Conservation (phyloP, 2,113 vertebrate genomes). For the Psittacus erithacus region DNA sequence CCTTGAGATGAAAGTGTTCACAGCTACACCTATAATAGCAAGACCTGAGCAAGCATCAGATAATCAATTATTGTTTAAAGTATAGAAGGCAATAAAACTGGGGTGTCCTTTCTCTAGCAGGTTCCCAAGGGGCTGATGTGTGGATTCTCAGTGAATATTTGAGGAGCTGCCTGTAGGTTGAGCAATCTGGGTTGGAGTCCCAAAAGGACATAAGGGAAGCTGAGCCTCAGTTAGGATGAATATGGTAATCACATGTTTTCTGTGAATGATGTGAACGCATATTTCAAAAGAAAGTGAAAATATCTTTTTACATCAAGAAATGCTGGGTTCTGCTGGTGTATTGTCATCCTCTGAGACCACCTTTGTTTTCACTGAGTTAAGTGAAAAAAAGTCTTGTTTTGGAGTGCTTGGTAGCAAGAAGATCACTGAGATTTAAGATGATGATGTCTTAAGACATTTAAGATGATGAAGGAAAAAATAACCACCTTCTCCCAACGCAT, state of each 20-base stretch:
- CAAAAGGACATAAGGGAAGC: not conserved
- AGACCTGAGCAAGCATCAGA: not conserved
- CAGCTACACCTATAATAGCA: not conserved
- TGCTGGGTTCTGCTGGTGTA: not conserved
- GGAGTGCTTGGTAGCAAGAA: not conserved
- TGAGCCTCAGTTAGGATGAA: not conserved
- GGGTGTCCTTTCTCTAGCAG: not conserved
- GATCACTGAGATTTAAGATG: not conserved
- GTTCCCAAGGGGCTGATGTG: not conserved
- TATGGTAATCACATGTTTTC: not conserved
- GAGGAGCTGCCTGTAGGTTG: not conserved
- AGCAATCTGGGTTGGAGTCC: not conserved
- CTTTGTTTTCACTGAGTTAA: not conserved
- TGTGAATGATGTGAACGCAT: not conserved
- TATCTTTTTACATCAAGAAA: not conserved
- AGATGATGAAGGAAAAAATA: not conserved
- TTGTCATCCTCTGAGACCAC: not conserved
- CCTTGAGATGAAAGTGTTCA: not conserved
- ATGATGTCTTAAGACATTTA: not conserved
- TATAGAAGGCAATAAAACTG: not conserved
- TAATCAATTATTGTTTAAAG: not conserved
- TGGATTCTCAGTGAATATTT: not conserved
- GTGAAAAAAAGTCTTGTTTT: not conserved
- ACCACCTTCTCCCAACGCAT: not conserved
- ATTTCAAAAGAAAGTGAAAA: not conserved